Evolutionary conservation across 2,888 invertebrate genomes (phyloP).

Genomic region (Cheilosia grossa): DNA sequence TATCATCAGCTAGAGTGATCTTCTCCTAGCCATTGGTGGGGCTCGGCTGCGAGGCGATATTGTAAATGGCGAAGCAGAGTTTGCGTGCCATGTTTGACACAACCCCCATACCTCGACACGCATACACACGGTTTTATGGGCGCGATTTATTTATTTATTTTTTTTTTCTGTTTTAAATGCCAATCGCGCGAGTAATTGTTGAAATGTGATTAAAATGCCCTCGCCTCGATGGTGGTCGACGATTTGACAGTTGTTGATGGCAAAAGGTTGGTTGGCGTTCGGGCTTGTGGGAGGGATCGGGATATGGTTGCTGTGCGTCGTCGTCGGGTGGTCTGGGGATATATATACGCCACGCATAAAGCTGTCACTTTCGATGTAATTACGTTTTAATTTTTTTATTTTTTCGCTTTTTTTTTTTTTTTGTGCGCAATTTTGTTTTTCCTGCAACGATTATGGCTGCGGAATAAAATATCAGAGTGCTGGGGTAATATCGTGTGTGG

Average conservation of each 20-base stretch:
- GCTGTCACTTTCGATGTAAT: slow-evolving; percentile 72
- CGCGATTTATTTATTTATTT: slow-evolving; percentile 43
- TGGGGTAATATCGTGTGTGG: neutral
- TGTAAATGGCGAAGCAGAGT: slow-evolving; percentile 65
- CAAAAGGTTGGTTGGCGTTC: slow-evolving; percentile 65
- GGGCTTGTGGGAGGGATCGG: slow-evolving; percentile 21
- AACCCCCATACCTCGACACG: slow-evolving; percentile 39
- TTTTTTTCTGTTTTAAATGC: slow-evolving; percentile 40
- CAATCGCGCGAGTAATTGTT: slow-evolving; percentile 60
- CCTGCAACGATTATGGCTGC: slow-evolving; percentile 27
- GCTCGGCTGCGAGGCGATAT: slow-evolving; percentile 12
- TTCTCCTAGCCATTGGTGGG: slow-evolving; percentile 27
- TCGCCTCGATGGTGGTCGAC: slow-evolving; percentile 67
- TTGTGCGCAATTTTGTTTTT: slow-evolving; percentile 18
- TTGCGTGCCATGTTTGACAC: slow-evolving; percentile 70
- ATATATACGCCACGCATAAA: slow-evolving; percentile 53
- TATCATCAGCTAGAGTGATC: slow-evolving; percentile 28
- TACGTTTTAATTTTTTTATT: slow-evolving; percentile 46
- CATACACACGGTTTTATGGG: slow-evolving; percentile 39
- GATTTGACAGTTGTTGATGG: slow-evolving; percentile 72
- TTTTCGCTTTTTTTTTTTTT: no score
- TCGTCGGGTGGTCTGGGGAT: slow-evolving; percentile 60
- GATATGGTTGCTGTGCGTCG: slow-evolving; percentile 4
- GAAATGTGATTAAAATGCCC: slow-evolving; percentile 73
- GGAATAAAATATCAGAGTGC: slow-evolving; percentile 49